Evolutionary conservation across 2,888 invertebrate species (phyloP).

Genomic region (Graphium colonna): DNA sequence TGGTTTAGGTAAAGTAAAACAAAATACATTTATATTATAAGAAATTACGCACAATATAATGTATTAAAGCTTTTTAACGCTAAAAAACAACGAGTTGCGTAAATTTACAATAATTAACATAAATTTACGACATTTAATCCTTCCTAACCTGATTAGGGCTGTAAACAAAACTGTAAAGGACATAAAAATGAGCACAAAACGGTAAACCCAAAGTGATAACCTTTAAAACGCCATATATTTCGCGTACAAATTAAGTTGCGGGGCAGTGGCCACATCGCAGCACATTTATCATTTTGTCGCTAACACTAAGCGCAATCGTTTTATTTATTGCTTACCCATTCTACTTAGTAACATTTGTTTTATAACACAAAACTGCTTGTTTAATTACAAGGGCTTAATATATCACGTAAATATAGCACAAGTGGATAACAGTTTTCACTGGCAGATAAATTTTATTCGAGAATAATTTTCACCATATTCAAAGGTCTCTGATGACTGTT

Average conservation of each 20-base stretch:
- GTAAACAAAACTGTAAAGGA: conserved; percentile 1
- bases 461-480: conserved; percentile 1
- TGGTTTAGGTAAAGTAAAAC: no score
- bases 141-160: not conserved
- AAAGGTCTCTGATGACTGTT: not conserved
- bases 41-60: not conserved
- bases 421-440: conserved; percentile 13
- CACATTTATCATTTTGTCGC: conserved; percentile 26
- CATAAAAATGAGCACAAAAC: conserved; percentile 10
- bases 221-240: conserved; percentile 25
- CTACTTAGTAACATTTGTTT: conserved; percentile 25
- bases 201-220: conserved; percentile 20
- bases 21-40: not conserved
- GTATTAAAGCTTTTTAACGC: not conserved
- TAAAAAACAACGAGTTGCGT: no score
- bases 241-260: conserved; percentile 25
- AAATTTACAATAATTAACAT: not conserved
- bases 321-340: conserved; percentile 25
- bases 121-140: not conserved
- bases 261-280: conserved; percentile 24
- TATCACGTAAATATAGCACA: conserved; percentile 12
- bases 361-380: conserved; percentile 23
- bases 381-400: conserved; percentile 22
- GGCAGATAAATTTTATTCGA: conserved; percentile 11
- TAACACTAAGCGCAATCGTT: conserved; percentile 26